Base-by-base conservation (phyloP, 2,797 vertebrate species). In the Neosilurus mollespiculum region DNA sequence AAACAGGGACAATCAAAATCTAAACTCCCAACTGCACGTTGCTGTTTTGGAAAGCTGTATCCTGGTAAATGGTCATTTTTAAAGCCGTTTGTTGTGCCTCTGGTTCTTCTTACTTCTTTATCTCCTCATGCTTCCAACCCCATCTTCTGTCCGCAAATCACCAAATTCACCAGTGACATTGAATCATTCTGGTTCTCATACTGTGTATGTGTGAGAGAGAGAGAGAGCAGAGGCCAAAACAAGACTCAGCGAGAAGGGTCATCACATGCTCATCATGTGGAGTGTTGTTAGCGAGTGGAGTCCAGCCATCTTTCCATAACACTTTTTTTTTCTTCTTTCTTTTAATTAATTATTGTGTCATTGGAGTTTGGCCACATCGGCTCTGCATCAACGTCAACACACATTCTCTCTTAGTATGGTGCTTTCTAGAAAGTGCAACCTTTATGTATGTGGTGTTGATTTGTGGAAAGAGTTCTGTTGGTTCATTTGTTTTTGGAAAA, bases 31-130 rank as follows among this genome's bases (percentile, higher is more conserved):
- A 92, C 95, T 95, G 89, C 94, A 95, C 92, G 94, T 96, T 94
- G 94, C 94, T 64, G 95, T 96, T 92, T 94, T 95, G 95, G 95
- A 95, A 95, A 95, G 95, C 95, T 95, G 95, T 95, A 95, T 96
- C 90, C 94, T 96, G 95, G 95, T 96, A 96, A 96, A 94, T 95
- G 86, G 94, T 92, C 91, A 91, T 92, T 94, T 90, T 93, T 95
- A 89, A 89, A 95, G 92, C 89, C 91, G 88, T 94, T 93, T 94
- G 90, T 93, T 94, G 93, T 95, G 91, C 88, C 89, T 91, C 90
- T 86, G 88, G 90, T 91, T 90, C 70, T 85, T 82, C 79, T 81
- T 61, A 62, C 75, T 86, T 85, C 34, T 88, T 88, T 91, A 91
- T 81, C 88, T 91, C 91, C 94, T 94, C 94, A 95, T 95, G 87